Evolutionary conservation across 2,888 invertebrate genomes (phyloP).

Genomic region (Ormyrus nitidulus): DNA sequence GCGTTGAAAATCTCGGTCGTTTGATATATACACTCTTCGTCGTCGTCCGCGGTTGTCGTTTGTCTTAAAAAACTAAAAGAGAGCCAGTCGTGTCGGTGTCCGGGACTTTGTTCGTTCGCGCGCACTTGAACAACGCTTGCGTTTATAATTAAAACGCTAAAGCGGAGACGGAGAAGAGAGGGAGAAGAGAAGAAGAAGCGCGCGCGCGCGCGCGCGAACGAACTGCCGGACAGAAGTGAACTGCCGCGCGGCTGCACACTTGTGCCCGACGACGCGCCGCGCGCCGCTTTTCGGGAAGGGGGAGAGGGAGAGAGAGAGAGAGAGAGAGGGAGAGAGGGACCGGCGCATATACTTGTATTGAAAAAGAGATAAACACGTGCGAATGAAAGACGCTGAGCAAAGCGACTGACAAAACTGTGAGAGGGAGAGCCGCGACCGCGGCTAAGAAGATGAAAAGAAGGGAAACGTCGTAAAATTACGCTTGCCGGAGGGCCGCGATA

Average conservation of each 20-base stretch:
- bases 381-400: neutral
- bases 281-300: neutral
- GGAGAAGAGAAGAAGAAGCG: neutral
- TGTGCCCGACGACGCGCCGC: neutral
- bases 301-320: neutral
- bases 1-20: too few species aligned
- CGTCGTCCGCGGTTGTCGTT: too few species aligned
- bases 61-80: too few species aligned
- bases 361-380: slow-evolving; percentile 40
- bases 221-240: slow-evolving; percentile 48
- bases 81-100: slow-evolving; percentile 6
- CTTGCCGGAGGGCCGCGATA: too few species aligned
- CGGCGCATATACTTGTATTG: neutral
- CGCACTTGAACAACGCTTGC: neutral
- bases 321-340: slow-evolving; percentile 6
- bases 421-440: neutral
- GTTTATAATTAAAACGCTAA: slow-evolving; percentile 18
- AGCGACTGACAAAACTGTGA: neutral
- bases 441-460: neutral
- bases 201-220: slow-evolving; percentile 31
- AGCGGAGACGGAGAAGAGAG: neutral
- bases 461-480: neutral
- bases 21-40: too few species aligned
- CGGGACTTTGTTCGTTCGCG: slow-evolving; percentile 39
- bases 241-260: neutral